Evolutionary conservation across 2,113 vertebrate species (phyloP).

Genomic region (crab-eating macaque (Macaca fascicularis)): DNA sequence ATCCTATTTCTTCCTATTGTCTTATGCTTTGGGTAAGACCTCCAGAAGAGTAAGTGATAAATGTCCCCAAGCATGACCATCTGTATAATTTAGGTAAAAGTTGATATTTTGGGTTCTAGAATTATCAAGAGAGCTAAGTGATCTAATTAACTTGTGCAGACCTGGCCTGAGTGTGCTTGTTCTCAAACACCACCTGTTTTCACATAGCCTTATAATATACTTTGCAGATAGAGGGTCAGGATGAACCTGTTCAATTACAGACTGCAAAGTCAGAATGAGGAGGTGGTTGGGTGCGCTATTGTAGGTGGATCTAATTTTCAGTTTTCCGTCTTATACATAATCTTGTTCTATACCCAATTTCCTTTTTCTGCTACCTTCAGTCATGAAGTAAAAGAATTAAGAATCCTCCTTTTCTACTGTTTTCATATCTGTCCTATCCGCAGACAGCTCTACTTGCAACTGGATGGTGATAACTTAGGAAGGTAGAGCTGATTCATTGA

Average conservation of each 20-base stretch:
- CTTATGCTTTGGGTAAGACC: background rate
- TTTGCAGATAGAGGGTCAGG: background rate
- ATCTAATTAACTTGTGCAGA: background rate
- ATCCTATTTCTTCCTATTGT: background rate
- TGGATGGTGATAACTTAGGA: background rate
- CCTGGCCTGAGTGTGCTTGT: background rate
- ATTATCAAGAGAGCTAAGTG: background rate
- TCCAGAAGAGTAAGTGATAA: background rate
- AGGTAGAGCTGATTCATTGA: background rate
- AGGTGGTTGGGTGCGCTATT: background rate
- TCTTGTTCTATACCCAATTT: background rate
- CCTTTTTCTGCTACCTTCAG: slow-evolving; percentile 5
- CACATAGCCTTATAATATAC: background rate
- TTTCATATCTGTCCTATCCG: background rate
- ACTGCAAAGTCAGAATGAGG: background rate
- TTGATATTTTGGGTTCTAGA: background rate
- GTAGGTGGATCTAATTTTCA: background rate
- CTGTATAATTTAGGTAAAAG: background rate
- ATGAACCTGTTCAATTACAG: background rate
- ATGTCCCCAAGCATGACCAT: background rate
- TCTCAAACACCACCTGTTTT: background rate
- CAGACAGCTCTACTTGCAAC: background rate
- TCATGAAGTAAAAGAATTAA: background rate
- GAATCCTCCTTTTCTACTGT: background rate
- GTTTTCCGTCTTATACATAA: background rate